Conservation (phyloP, 2,888 invertebrate species). For the Dolichopus griseipennis region DNA sequence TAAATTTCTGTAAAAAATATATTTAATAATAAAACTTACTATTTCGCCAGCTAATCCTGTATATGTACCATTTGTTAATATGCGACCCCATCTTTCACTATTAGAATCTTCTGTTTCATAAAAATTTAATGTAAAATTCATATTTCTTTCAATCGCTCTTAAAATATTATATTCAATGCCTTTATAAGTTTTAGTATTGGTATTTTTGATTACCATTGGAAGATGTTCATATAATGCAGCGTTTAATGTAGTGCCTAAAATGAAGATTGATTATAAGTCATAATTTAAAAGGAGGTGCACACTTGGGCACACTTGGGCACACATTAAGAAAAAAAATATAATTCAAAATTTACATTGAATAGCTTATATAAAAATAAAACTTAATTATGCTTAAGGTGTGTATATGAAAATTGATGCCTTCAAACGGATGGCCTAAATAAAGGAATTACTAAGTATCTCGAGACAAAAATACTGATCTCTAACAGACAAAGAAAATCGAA, state of each 20-base stretch:
- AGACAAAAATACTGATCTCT: no score
- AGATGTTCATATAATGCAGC: conserved; percentile 33
- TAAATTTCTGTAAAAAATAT: background rate
- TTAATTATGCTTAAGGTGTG: no score
- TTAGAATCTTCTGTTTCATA: conserved; percentile 57
- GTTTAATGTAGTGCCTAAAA: conserved; percentile 31
- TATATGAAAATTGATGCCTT: no score
- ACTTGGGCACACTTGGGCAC: no score
- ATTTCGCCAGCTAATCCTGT: conserved; percentile 69
- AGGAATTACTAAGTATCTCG: no score
- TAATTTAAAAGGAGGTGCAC: no score
- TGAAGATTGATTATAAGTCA: background rate
- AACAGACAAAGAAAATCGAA: no score
- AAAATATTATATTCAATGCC: conserved; percentile 39
- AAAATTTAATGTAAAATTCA: conserved; percentile 62
- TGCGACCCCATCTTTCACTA: conserved; percentile 59
- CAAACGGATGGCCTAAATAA: no score
- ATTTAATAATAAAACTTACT: conserved; percentile 28
- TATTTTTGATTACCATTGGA: conserved; percentile 33
- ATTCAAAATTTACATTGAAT: no score
- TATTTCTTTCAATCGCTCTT: conserved; percentile 53
- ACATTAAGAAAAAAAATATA: no score
- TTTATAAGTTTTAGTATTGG: conserved; percentile 22
- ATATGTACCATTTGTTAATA: conserved; percentile 54
- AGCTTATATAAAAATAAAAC: no score